Percentiles rank a stretch among this genome's conserved stretches.
Evolutionary conservation across 2,888 invertebrate genomes (phyloP).

Genomic region (Drosophila mayaguana): DNA sequence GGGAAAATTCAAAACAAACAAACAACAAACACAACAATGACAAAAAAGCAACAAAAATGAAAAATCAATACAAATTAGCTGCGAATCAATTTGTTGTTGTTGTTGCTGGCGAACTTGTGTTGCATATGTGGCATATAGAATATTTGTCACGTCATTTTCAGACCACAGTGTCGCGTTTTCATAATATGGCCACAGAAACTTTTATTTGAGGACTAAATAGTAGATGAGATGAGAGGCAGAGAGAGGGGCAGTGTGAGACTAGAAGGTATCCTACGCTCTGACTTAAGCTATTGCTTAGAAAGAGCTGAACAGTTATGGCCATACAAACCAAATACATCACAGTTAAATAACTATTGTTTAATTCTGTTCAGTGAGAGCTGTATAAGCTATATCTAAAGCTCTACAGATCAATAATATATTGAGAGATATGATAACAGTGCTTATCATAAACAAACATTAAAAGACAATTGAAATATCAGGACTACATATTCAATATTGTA

Average conservation of each 20-base stretch:
- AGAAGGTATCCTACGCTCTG: background rate
- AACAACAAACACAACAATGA: conserved; percentile 44
- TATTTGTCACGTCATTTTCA: background rate
- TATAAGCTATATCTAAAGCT: too few relatives aligned
- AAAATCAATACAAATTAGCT: conserved; percentile 76
- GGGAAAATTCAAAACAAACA: conserved; percentile 76
- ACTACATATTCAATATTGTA: too few relatives aligned
- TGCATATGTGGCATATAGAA: background rate
- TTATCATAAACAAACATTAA: too few relatives aligned
- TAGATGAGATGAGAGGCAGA: background rate
- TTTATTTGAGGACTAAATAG: background rate
- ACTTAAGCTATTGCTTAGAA: background rate
- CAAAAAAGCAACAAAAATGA: conserved; percentile 34
- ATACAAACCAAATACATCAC: too few relatives aligned
- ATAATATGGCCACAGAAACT: background rate
- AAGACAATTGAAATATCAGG: too few relatives aligned
- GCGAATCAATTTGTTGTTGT: conserved; percentile 14
- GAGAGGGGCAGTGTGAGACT: background rate
- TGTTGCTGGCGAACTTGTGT: background rate
- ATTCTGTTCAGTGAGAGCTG: too few relatives aligned
- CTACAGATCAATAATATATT: too few relatives aligned
- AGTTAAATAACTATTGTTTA: too few relatives aligned
- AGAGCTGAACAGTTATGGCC: too few relatives aligned
- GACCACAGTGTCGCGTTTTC: background rate
- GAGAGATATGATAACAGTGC: too few relatives aligned